A percentile compares a stretch with the other conserved stretches of the same genome.
Evolutionary conservation across 2,113 vertebrate species (phyloP).

Genomic region (Epinephelus cyanopodus): DNA sequence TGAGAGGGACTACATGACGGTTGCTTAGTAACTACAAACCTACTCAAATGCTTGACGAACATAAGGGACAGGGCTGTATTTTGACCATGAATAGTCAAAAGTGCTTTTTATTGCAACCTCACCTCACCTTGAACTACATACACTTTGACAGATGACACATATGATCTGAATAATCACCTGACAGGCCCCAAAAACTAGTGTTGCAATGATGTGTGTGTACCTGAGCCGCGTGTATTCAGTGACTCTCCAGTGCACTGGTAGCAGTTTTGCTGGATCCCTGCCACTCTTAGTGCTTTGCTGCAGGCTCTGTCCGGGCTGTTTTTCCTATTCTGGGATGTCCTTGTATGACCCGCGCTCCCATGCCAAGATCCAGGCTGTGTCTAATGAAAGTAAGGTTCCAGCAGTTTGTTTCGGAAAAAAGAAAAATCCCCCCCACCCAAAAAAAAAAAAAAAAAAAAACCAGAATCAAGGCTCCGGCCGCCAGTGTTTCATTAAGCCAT

Average conservation of each 20-base stretch:
- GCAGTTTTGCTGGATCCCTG: constrained; percentile 73
- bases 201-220: constrained; percentile 3
- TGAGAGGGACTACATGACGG: constrained; percentile 73
- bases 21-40: constrained; percentile 85
- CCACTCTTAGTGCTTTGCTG: constrained; percentile 75
- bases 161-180: constrained; percentile 3
- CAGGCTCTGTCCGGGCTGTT: constrained; percentile 81
- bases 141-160: background rate
- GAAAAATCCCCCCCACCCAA: constrained; percentile 10
- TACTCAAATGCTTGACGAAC: constrained; percentile 69
- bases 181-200: background rate
- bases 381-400: constrained; percentile 80
- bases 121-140: constrained; percentile 21
- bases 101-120: constrained; percentile 32
- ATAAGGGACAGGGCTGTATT: constrained; percentile 53
- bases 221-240: constrained; percentile 30
- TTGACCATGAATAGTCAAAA: constrained; percentile 53
- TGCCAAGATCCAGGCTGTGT: constrained; percentile 82
- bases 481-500: constrained; percentile 56
- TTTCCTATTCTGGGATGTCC: constrained; percentile 84
- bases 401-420: constrained; percentile 66
- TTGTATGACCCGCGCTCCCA: constrained; percentile 71
- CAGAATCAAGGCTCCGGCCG: constrained; percentile 34
- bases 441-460: constrained; percentile 18
- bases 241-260: constrained; percentile 47